Evolutionary conservation across 2,888 invertebrate genomes (phyloP), one percentile per base, ranked within the genome.

Genomic region (Euclidia mi): DNA sequence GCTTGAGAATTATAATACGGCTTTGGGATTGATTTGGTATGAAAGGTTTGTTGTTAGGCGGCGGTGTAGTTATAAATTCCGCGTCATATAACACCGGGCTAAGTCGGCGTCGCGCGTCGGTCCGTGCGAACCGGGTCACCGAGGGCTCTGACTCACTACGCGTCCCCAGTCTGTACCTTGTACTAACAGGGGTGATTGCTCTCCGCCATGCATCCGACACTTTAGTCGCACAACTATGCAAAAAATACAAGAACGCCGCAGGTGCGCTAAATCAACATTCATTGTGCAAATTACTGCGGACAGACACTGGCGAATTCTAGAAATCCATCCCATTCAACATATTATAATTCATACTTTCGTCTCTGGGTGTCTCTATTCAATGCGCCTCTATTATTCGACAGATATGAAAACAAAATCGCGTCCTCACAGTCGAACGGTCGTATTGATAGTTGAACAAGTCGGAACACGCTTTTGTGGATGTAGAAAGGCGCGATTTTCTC

Each of bases 51-150:
- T 15, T 44, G 20, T 2, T 7, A 29, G 29, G 28, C 42, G 42
- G 28, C 14, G 31, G 32, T 35, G 31, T n/a, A 29, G 28, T 10
- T 15, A 56, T 61, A 65, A 70, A 79, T 79, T 76, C 81, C 76
- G 81, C 79, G 64, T 62, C 87, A 87, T 89, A 76, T 84, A 84
- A 81, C 63, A 77, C 76, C 41, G 35, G 38, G 49, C 62, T 74
- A 49, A 76, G 47, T 12, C 53, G 46, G 59, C 79, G 20, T 7
- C 6, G 20, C 6, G 20, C 6, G 38, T 65, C 65, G 58, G 52
- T 76, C 71, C 87, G 86, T 90, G 90, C 85, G 90, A 90, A 91
- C 82, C 90, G 84, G 89, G 91, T 89, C 91, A 90, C 78, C 57
- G 77, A 77, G 78, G 79, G 71, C 71, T 77, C 72, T 81, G 81